Percentiles rank a stretch among this genome's conserved stretches.
These are phyloP conservation scores for Hozukius guyotensis DNA, from an alignment of 2,797 vertebrate species.

Conservation along the genomic window DNA sequence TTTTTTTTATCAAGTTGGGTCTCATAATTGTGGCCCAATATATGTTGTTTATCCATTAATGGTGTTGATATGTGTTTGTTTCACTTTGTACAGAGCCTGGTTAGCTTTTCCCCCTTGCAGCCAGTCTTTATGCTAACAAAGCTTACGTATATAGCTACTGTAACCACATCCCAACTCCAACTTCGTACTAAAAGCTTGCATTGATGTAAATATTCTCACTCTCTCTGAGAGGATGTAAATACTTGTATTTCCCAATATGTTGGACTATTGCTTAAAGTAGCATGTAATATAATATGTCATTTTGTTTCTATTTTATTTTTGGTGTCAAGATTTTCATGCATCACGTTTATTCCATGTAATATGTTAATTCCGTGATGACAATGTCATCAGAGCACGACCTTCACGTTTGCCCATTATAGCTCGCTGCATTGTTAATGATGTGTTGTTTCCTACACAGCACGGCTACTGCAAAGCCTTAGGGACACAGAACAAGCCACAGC, in stretches of 20 bases:
- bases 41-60: background rate
- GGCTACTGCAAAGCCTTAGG: conserved; percentile 14
- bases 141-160: background rate
- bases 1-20: background rate
- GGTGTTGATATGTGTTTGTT: background rate
- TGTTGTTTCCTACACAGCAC: conserved; percentile 1
- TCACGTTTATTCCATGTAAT: background rate
- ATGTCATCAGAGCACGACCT: conserved; percentile 39
- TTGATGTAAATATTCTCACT: background rate
- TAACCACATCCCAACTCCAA: background rate
- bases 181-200: background rate
- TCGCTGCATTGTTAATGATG: conserved; percentile 41
- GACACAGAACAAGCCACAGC: conserved; percentile 1
- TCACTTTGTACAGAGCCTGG: background rate
- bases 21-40: background rate
- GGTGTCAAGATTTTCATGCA: background rate
- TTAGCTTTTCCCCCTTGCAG: background rate
- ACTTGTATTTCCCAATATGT: background rate
- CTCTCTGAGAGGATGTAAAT: background rate
- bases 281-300: background rate
- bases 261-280: background rate
- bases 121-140: background rate
- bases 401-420: conserved; percentile 27
- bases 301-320: background rate
- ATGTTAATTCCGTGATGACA: conserved; percentile 9